These are phyloP conservation scores for Microcebus ravelobensis DNA, from an alignment of 2,113 vertebrate species.

Conservation along the genomic window DNA sequence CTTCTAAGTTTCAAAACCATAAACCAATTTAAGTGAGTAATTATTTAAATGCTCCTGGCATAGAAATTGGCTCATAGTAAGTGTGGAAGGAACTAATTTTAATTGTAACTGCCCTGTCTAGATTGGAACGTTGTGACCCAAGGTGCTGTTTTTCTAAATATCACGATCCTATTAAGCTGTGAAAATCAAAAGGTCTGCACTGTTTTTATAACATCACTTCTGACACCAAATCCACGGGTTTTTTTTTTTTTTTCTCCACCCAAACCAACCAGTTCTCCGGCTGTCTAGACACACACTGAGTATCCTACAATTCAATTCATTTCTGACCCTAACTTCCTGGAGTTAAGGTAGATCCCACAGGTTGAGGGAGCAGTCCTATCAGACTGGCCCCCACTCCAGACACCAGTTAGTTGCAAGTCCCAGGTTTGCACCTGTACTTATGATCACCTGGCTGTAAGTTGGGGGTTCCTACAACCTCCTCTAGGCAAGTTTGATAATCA, in stretches of 20 bases:
- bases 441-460: neutral
- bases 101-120: neutral
- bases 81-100: neutral
- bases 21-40: neutral
- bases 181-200: neutral
- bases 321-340: neutral
- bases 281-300: too few relatives aligned
- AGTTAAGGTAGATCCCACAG: neutral
- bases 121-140: rapidly evolving
- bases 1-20: neutral
- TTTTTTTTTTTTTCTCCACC: too few relatives aligned
- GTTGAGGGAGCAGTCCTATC: neutral
- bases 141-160: neutral
- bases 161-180: neutral
- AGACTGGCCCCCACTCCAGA: neutral
- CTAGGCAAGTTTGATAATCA: neutral
- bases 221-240: too few relatives aligned
- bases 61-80: neutral
- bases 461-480: too few relatives aligned
- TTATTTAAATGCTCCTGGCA: neutral
- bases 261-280: neutral
- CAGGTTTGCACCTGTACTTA: neutral
- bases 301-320: neutral
- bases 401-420: neutral
- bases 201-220: neutral